Conservation (phyloP, 2,797 vertebrate genomes). For the Tapirus indicus region DNA sequence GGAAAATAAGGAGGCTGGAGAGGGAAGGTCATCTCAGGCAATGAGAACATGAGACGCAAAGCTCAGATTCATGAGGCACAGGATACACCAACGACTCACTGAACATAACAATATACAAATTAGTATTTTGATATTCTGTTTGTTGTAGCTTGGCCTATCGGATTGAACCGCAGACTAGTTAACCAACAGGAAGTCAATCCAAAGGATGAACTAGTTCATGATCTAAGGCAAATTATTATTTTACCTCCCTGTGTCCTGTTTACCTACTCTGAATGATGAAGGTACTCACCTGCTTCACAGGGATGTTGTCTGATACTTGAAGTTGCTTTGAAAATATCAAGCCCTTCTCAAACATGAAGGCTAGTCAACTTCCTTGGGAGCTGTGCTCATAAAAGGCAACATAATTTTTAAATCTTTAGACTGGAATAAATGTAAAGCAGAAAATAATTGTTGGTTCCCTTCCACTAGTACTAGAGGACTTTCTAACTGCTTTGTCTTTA, state of each 20-base stretch:
- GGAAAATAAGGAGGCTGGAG: background rate
- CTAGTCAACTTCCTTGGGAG: background rate
- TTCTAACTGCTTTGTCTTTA: background rate
- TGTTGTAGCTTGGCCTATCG: constrained; percentile 36
- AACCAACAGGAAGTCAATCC: constrained; percentile 61
- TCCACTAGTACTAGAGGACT: background rate
- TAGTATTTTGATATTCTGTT: constrained; percentile 63
- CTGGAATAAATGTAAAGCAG: constrained; percentile 10
- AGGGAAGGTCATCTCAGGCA: background rate
- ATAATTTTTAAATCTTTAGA: constrained; percentile 23
- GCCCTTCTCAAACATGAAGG: background rate
- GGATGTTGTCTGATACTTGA: constrained; percentile 3
- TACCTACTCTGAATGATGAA: constrained; percentile 60
- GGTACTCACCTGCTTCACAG: background rate
- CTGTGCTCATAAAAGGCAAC: background rate
- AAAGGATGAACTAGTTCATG: constrained; percentile 49
- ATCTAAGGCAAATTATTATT: constrained; percentile 60
- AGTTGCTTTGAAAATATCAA: constrained; percentile 50
- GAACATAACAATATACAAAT: constrained; percentile 46
- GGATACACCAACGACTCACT: constrained; percentile 9
- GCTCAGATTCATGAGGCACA: background rate
- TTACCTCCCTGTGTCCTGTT: constrained; percentile 49
- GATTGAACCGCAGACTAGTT: background rate
- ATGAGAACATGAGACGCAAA: background rate
- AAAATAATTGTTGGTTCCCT: background rate